These are phyloP conservation scores for Euphonia xanthogaster DNA, from an alignment of 2,797 vertebrate species.

Conservation along the genomic window DNA sequence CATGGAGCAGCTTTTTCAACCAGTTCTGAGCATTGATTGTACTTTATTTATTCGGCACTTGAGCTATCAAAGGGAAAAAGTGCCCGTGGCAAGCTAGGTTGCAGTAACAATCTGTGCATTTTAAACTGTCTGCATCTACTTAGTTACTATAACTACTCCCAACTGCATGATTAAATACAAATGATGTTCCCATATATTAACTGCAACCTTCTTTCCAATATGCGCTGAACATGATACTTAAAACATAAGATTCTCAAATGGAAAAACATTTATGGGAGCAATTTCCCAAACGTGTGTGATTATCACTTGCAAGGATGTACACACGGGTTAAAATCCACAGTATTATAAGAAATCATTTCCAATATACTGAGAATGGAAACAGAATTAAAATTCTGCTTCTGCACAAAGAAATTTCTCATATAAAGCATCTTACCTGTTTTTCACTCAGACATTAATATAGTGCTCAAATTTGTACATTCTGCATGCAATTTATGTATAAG, in stretches of 20 bases:
- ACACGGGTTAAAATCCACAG: background rate
- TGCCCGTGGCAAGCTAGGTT: constrained; percentile 59
- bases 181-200: constrained; percentile 59
- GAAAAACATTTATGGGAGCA: constrained; percentile 32
- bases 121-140: constrained; percentile 67
- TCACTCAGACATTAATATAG: background rate
- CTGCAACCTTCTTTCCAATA: constrained; percentile 21
- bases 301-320: background rate
- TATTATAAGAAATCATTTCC: background rate
- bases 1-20: background rate
- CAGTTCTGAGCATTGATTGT: constrained; percentile 5
- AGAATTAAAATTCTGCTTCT: background rate
- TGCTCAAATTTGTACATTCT: background rate
- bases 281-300: background rate
- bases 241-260: constrained; percentile 13
- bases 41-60: constrained; percentile 51
- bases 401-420: background rate
- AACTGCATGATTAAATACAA: constrained; percentile 58
- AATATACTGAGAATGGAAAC: background rate
- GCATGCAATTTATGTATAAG: background rate
- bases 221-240: constrained; percentile 5
- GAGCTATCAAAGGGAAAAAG: constrained; percentile 30
- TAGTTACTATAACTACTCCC: constrained; percentile 52
- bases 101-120: constrained; percentile 62
- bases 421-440: background rate